phyloP scores from a whole-genome alignment of 2,113 vertebrate genomes.

The Uria aalge region DNA sequence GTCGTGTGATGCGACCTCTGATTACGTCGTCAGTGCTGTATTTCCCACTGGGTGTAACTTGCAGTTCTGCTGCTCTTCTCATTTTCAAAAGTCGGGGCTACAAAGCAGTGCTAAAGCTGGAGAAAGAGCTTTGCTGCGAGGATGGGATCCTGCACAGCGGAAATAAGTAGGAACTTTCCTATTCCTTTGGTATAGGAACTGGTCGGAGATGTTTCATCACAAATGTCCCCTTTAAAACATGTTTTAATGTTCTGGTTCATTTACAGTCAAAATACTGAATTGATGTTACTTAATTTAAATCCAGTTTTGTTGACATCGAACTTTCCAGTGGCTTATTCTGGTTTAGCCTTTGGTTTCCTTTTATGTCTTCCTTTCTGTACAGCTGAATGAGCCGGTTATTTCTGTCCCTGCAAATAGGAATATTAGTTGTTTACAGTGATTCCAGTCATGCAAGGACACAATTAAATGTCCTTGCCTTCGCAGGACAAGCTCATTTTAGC shows the following conservation, averaged over 20 bases:
- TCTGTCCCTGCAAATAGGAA: constrained; percentile 43
- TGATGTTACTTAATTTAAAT: constrained; percentile 56
- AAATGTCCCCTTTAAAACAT: constrained; percentile 19
- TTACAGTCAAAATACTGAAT: constrained; percentile 32
- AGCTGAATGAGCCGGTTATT: constrained; percentile 51
- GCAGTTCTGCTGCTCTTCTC: background rate
- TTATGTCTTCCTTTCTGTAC: constrained; percentile 55
- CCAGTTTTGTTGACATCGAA: constrained; percentile 47
- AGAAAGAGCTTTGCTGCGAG: background rate
- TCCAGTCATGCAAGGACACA: constrained; percentile 44
- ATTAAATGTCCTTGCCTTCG: constrained; percentile 32
- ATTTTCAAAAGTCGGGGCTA: background rate
- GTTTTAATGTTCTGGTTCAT: constrained; percentile 39
- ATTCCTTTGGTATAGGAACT: background rate
- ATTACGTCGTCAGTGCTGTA: background rate
- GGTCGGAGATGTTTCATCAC: constrained; percentile 1
- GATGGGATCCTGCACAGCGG: background rate
- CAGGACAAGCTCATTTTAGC: constrained; percentile 9
- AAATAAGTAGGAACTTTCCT: background rate
- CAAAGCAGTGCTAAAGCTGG: background rate
- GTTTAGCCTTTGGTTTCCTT: constrained; percentile 58
- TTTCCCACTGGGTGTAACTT: background rate
- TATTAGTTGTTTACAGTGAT: constrained; percentile 56
- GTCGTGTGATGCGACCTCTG: background rate
- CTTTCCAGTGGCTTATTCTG: constrained; percentile 59